Base-by-base conservation (phyloP, 1,140 invertebrate species). In the Dendroctonus ponderosae region DNA sequence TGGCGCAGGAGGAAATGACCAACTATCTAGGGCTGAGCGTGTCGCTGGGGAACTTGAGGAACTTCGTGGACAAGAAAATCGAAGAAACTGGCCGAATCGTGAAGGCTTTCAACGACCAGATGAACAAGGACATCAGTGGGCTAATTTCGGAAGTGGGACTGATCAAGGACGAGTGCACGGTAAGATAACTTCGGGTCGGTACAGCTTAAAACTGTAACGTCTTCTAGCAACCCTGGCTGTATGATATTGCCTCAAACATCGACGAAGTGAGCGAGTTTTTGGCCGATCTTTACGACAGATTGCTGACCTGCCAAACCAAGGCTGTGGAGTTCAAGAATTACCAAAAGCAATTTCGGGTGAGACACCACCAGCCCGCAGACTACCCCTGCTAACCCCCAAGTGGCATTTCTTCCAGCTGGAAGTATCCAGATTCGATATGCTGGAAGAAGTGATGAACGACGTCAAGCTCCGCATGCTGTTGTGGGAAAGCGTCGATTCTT, bases 371-470 rank as follows among this genome's bases (percentile, higher is more conserved):
- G 14, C 9, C 40, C 38, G 26, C 46, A 59, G 26, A 14, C 11
- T 12, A 46, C 53, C 9, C 37, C 43, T 52, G 44, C 26, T 11
- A 53, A 53, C 42, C 6, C 50, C 14, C 12, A 5, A 4, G 50
- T 39, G 3, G 9, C 9, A 58, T 50, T 57, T 41, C 39, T 40
- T 51, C 52, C 40, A 68, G 82, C 82, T 91, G 26, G 91, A 93
- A 75, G 85, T 92, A 14, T 88, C 88, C 3, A 85, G 90, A 75
- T 88, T 91, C 73, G 91, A 93, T 44, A 83, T 87, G 11, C 79
- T 96, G 49, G 91, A 93, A 63, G 86, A 90, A 75, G 87, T 90
- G 0, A 84, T 87, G 67, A 88, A 84, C 62, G 89, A 93, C 70
- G 84, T 94, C 0, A 90, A 89, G 72, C 77, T 94, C 37, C 85